Percentiles rank a stretch among this genome's conserved stretches.
phyloP scores from a whole-genome alignment of 1,140 invertebrate species.

The Myzus persicae region DNA sequence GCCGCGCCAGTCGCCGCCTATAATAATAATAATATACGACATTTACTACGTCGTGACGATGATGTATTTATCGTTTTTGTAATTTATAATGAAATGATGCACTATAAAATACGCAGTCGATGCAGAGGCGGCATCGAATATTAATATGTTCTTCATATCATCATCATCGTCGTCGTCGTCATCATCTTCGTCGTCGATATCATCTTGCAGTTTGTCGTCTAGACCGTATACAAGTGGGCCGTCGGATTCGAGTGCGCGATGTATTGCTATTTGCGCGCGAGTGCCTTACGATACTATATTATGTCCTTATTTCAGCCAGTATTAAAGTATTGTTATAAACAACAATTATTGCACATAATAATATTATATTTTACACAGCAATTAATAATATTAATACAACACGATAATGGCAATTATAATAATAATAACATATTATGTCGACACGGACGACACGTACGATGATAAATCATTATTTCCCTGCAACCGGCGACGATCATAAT shows the following conservation, averaged over 20 bases:
- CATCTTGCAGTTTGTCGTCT: neutral
- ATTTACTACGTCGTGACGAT: neutral
- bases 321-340: neutral
- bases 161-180: neutral
- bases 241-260: constrained; percentile 9
- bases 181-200: neutral
- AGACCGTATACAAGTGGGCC: neutral
- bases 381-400: too few species aligned
- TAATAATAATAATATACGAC: constrained; percentile 8
- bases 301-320: neutral
- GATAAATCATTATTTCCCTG: neutral
- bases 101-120: neutral
- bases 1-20: neutral
- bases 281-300: neutral
- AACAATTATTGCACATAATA: neutral
- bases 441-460: neutral
- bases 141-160: neutral
- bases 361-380: too few species aligned
- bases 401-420: neutral
- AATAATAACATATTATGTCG: neutral
- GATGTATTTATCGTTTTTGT: neutral
- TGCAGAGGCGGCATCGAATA: neutral
- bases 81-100: neutral
- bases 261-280: neutral
- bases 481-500: neutral